phyloP scores from a whole-genome alignment of 2,113 vertebrate species.

The Ursus arctos region DNA sequence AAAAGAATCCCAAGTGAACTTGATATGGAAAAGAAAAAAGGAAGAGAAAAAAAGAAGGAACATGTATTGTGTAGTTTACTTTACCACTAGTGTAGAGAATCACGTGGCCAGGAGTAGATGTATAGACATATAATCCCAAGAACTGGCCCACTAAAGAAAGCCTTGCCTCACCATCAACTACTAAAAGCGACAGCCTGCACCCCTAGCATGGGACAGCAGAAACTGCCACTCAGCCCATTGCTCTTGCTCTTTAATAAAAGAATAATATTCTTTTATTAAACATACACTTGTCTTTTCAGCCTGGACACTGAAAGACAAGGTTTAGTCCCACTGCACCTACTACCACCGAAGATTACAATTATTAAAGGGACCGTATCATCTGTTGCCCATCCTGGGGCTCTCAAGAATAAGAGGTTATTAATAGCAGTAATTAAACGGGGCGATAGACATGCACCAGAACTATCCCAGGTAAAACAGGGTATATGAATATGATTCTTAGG shows the following conservation, averaged over 20 bases:
- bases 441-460: neutral
- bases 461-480: neutral
- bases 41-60: neutral
- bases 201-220: accelerated
- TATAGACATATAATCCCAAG: neutral
- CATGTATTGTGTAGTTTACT: neutral
- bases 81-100: neutral
- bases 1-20: neutral
- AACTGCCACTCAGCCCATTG: neutral
- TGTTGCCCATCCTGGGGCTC: no score
- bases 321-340: neutral
- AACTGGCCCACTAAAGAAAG: neutral
- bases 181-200: neutral
- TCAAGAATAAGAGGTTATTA: neutral
- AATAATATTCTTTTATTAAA: no score
- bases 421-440: neutral
- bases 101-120: neutral
- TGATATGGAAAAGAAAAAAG: neutral
- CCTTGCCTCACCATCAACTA: neutral
- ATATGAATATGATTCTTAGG: neutral
- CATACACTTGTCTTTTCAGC: no score
- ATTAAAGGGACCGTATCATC: neutral
- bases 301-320: no score
- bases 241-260: neutral
- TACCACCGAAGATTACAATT: neutral